Evolutionary conservation across 1,140 invertebrate genomes (phyloP), one percentile per base, ranked within the genome.

Genomic region (Drepana arcuata): DNA sequence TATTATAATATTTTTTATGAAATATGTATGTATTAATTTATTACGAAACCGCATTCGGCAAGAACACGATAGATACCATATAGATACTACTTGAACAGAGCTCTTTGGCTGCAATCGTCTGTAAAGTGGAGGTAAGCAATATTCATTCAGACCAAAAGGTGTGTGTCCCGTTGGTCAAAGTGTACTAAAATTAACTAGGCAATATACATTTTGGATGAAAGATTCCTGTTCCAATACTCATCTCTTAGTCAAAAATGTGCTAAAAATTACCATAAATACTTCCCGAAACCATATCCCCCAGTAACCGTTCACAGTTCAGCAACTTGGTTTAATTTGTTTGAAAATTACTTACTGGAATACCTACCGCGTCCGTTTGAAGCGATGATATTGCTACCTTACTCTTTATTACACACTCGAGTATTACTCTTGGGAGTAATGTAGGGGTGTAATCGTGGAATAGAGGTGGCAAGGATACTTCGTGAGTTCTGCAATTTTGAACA

Each of bases 311-410:
- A n/a, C n/a, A 46, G 34, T 46, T 41, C 16, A 41, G 36, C 43
- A 43, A 45, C 30, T 38, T 27, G 34, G 33, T 25, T 36, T 40
- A 41, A 47, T 47, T 47, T 47, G 43, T 41, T 46, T 46, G 43
- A 10, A 35, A 46, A 46, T 46, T 46, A 46, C 43, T 46, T 45
- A 5, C 9, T 21, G 18, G 18, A 5, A 9, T 21, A 21, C 4
- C 4, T 21, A 5, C 18, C 18, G 4, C 9, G 4, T 4, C 4
- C 9, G 18, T 21, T 5, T 21, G 4, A 21, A 21, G 40, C 27
- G 41, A 39, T 44, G 40, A 49, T 43, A 34, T 37, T 34, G 25
- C 18, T 24, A 5, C 26, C 21, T 30, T 43, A 36, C 23, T 36
- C 36, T 49, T 49, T 44, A 48, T 48, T 41, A 32, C 38, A 16